These are phyloP conservation scores for Mylabris sibirica DNA, from an alignment of 2,888 invertebrate species.

Conservation along the genomic window DNA sequence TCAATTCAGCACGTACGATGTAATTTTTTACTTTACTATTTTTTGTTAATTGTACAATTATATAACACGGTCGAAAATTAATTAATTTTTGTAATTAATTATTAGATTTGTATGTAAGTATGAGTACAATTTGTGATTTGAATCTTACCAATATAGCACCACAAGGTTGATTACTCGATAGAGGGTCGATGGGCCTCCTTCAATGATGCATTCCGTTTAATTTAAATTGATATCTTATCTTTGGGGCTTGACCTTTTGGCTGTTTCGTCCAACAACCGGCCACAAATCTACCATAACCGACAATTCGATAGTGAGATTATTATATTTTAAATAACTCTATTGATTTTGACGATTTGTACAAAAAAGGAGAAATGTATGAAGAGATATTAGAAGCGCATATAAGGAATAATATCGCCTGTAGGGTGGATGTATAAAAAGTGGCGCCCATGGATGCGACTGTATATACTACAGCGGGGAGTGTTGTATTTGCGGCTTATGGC, in stretches of 20 bases:
- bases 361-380: no score
- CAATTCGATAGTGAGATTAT: constrained; percentile 36
- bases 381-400: not conserved
- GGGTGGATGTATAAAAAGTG: constrained; percentile 22
- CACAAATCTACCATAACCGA: constrained; percentile 48
- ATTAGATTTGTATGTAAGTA: not conserved
- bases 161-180: constrained; percentile 13
- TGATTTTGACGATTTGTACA: not conserved
- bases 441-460: constrained; percentile 32
- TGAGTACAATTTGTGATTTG: constrained; percentile 25
- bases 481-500: constrained; percentile 51
- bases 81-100: not conserved
- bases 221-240: constrained; percentile 57
- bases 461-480: constrained; percentile 44
- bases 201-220: constrained; percentile 48
- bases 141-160: constrained; percentile 27
- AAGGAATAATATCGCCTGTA: not conserved
- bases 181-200: constrained; percentile 31
- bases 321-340: not conserved
- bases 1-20: constrained; percentile 19
- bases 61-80: not conserved
- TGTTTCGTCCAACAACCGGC: constrained; percentile 41
- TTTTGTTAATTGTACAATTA: constrained; percentile 24
- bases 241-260: constrained; percentile 49
- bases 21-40: constrained; percentile 19